Evolutionary conservation across 2,797 vertebrate genomes (phyloP), one percentile per base, ranked within the genome.

Genomic region (Labroides dimidiatus): DNA sequence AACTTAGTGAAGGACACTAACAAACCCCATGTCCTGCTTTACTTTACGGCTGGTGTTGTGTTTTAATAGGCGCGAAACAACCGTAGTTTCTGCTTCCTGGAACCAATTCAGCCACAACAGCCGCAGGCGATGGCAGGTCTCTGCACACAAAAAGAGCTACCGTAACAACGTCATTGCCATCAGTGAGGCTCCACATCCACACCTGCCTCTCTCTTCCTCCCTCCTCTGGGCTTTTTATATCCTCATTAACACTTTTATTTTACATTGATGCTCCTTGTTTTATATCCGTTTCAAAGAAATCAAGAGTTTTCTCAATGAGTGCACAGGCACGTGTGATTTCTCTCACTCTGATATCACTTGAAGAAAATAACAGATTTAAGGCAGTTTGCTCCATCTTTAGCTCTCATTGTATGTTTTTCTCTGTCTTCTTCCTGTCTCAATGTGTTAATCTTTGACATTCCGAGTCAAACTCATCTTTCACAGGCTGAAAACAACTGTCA

Each of bases 121-220:
- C 55, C 55, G 39, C 16, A 72, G 54, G 65, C 57, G 0, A 43
- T 39, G 13, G 36, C 53, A 57, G 77, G 63, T 82, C 57, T 48
- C 45, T 37, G 48, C 37, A 23, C 53, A 72, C 69, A 66, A 44
- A 15, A 15, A 68, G 37, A 52, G 49, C 16, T 19, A n/a, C 51
- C 65, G 68, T 65, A 79, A 83, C 67, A 52, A n/a, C 70, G 61
- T 76, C 84, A 84, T 66, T 77, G 69, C 77, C 73, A 43, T 74
- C 68, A 58, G 30, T 0, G 0, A 43, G 62, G 57, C 62, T 58
- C 60, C 52, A 55, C 64, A 55, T 51, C 53, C 65, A 59, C 50
- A 0, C 36, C 44, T 1, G n/a, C 23, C 60, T 50, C 33, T 1
- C 30, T 33, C 30, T 7, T 33, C 4, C 30, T 15, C 27, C 20